These are phyloP conservation scores for Eidolon dupreanum DNA, from an alignment of 2,797 vertebrate genomes.

Conservation along the genomic window DNA sequence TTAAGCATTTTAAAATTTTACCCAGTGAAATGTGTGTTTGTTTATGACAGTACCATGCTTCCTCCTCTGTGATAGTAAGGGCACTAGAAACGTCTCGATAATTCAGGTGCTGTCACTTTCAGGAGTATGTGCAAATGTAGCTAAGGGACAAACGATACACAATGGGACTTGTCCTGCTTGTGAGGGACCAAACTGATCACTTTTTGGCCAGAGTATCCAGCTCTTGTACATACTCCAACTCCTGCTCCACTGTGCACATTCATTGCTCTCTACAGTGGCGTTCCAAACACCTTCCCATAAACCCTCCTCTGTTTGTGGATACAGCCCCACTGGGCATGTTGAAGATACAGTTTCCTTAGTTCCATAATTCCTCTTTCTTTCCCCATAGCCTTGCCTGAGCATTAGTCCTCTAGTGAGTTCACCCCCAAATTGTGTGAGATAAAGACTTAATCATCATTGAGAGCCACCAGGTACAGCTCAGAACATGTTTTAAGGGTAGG, in stretches of 20 bases:
- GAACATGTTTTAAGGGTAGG: background rate
- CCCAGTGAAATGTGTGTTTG: background rate
- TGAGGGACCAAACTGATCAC: background rate
- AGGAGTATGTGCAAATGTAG: background rate
- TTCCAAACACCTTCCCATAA: background rate
- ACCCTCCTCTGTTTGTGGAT: background rate
- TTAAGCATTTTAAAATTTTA: background rate
- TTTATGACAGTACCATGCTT: background rate
- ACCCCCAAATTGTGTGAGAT: background rate
- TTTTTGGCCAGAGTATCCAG: background rate
- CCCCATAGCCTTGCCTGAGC: background rate
- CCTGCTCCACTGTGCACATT: background rate
- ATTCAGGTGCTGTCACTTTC: background rate
- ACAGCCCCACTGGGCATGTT: background rate
- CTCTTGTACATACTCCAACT: background rate
- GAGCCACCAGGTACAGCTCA: background rate
- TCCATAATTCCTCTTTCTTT: background rate
- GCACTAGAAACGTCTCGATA: background rate
- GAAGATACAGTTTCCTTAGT: background rate
- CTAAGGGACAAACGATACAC: background rate
- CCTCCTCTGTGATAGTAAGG: slow-evolving; percentile 9
- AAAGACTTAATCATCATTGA: background rate
- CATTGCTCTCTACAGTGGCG: background rate
- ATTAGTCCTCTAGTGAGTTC: background rate
- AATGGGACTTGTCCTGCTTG: background rate